Percentiles rank a stretch among this genome's conserved stretches.
Conservation (phyloP, 2,113 vertebrate species). For the Catharus fuscescens region DNA sequence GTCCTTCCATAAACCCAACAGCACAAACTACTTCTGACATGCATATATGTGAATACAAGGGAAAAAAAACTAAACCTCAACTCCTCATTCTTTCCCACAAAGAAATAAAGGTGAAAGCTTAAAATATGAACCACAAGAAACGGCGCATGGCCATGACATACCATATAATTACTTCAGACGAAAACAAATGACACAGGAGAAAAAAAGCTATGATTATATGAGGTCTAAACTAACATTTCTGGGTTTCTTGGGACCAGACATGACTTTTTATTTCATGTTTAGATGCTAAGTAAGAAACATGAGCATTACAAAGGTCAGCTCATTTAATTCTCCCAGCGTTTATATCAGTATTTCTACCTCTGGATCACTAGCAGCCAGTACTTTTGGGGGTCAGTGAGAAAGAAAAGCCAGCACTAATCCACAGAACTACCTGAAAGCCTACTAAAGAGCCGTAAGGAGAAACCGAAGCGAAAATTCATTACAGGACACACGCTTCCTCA, state of each 20-base stretch:
- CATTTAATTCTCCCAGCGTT: not conserved
- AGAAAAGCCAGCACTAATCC: not conserved
- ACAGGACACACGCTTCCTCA: not conserved
- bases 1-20: not conserved
- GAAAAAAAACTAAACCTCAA: not conserved
- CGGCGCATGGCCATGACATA: not conserved
- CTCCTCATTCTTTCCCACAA: not conserved
- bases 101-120: not conserved
- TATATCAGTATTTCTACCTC: not conserved
- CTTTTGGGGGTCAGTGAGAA: not conserved
- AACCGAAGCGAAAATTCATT: not conserved
- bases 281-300: not conserved
- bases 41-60: accelerated
- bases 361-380: not conserved
- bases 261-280: not conserved
- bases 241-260: too few species aligned
- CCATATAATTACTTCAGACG: not conserved
- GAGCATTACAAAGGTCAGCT: not conserved
- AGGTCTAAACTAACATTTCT: not conserved
- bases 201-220: not conserved
- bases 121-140: not conserved
- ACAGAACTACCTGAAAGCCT: not conserved
- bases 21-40: not conserved
- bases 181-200: not conserved
- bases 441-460: not conserved